Percentiles rank a stretch among this genome's conserved stretches.
Evolutionary conservation across 92 coral and sea anemone genomes (phyloP).

Genomic region (Scolanthus callimorphus): DNA sequence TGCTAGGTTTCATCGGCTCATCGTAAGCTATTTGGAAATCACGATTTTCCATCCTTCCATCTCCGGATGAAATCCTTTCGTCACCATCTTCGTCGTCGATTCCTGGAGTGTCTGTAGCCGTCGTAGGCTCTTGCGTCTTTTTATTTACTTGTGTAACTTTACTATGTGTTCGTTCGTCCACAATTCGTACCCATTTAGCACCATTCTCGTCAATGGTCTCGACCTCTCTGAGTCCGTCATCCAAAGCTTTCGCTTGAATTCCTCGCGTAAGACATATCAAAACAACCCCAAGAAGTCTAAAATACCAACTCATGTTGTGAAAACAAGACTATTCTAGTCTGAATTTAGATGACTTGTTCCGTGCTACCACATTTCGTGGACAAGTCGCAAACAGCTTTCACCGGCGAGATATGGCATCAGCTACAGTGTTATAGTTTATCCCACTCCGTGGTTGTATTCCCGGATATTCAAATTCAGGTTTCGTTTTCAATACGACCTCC

Average conservation of each 20-base stretch:
- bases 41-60: neutral
- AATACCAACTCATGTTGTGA: too few species aligned
- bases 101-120: neutral
- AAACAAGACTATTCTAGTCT: neutral
- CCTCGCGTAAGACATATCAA: neutral
- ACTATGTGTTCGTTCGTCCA: neutral
- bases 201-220: conserved; percentile 16
- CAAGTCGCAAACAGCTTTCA: too few species aligned
- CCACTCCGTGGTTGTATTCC: too few species aligned
- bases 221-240: conserved; percentile 4
- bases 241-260: neutral
- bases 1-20: neutral
- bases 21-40: neutral
- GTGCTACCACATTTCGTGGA: too few species aligned
- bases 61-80: conserved; percentile 1
- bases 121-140: neutral
- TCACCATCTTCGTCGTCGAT: conserved; percentile 22
- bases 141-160: neutral
- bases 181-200: conserved; percentile 3
- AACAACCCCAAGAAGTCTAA: neutral
- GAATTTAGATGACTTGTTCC: too few species aligned
- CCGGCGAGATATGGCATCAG: too few species aligned
- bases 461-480: too few species aligned
- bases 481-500: too few species aligned
- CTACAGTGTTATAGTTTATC: too few species aligned